Conservation (phyloP, 2,113 vertebrate genomes). For the Narcine bancroftii region DNA sequence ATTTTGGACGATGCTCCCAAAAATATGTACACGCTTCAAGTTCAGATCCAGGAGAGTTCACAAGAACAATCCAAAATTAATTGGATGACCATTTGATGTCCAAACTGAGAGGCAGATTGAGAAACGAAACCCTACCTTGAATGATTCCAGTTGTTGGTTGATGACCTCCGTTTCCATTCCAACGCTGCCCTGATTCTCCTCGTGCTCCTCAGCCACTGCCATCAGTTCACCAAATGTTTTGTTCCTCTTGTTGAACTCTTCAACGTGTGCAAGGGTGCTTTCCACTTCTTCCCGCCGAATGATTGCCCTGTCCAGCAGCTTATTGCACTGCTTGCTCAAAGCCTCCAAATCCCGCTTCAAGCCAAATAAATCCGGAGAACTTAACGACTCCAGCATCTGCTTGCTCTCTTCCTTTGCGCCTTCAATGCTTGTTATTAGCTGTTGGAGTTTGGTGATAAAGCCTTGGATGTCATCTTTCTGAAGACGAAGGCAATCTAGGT, state of each 20-base stretch:
- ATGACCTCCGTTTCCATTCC: conserved; percentile 90
- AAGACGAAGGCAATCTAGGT: conserved; percentile 58
- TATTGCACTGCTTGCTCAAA: conserved; percentile 87
- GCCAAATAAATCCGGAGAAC: conserved; percentile 81
- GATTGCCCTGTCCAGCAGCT: conserved; percentile 79
- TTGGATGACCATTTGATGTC: neutral
- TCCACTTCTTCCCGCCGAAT: conserved; percentile 71
- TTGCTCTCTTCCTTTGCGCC: conserved; percentile 78
- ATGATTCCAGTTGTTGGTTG: conserved; percentile 82
- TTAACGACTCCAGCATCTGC: conserved; percentile 78
- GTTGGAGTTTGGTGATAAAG: conserved; percentile 74
- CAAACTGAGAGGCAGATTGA: neutral
- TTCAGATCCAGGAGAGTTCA: too few relatives aligned
- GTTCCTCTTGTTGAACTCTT: conserved; percentile 71
- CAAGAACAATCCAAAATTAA: neutral
- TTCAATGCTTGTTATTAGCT: conserved; percentile 69
- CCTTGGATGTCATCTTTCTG: conserved; percentile 67
- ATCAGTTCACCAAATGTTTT: conserved; percentile 62
- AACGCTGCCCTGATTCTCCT: conserved; percentile 81
- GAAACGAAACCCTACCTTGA: conserved; percentile 70
- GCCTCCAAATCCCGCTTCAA: conserved; percentile 86
- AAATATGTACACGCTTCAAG: too few relatives aligned
- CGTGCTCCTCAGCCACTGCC: conserved; percentile 63
- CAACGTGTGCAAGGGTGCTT: conserved; percentile 58
- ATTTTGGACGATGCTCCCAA: neutral